These are phyloP conservation scores for Sebastes hubbsi DNA, from an alignment of 2,797 vertebrate genomes.

Conservation along the genomic window DNA sequence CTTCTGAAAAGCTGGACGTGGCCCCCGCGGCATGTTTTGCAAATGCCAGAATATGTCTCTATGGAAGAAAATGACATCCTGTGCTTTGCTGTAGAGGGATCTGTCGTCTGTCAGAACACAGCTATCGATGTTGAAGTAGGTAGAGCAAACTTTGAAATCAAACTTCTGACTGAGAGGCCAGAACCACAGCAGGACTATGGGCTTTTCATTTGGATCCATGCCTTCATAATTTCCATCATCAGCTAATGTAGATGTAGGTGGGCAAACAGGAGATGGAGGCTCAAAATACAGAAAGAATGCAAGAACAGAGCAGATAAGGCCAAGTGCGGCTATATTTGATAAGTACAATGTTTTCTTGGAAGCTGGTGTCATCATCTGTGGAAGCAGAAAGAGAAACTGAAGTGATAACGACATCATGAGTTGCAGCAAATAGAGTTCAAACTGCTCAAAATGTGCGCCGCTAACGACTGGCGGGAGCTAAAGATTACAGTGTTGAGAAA, in stretches of 20 bases:
- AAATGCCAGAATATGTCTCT: conserved; percentile 81
- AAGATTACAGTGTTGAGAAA: neutral
- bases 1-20: conserved; percentile 88
- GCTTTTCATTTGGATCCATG: neutral
- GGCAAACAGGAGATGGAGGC: neutral
- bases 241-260: neutral
- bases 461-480: neutral
- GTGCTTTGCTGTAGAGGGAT: conserved; percentile 24
- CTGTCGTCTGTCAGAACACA: conserved; percentile 68
- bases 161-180: conserved; percentile 89
- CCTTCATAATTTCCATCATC: neutral
- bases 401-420: neutral
- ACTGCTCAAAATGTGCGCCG: no score
- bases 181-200: conserved; percentile 42
- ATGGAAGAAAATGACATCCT: conserved; percentile 23
- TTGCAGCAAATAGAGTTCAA: neutral
- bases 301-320: neutral
- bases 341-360: neutral
- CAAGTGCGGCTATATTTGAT: neutral
- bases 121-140: conserved; percentile 83
- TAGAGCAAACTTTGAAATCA: conserved; percentile 82
- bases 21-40: conserved; percentile 83
- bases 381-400: neutral
- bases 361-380: conserved; percentile 17
- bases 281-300: conserved; percentile 2